Evolutionary conservation across 2,113 vertebrate species (phyloP).

Genomic region (Oreochromis aureus): DNA sequence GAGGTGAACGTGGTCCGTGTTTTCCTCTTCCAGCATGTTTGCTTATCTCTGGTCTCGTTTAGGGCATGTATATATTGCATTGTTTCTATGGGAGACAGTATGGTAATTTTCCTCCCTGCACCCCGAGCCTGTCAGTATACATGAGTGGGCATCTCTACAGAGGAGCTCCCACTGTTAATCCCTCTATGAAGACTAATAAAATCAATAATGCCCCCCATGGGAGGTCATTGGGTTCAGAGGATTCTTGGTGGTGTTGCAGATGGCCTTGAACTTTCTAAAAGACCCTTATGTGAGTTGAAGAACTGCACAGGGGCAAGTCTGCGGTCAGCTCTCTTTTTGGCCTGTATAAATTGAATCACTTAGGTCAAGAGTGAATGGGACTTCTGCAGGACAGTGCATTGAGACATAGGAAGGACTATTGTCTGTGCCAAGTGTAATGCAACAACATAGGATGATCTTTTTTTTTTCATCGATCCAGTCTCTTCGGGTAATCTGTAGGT

Average conservation of each 20-base stretch:
- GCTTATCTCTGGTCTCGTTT: slow-evolving; percentile 50
- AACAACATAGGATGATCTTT: not conserved
- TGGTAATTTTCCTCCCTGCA: slow-evolving; percentile 35
- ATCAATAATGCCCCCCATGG: slow-evolving; percentile 46
- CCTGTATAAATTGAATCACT: not conserved
- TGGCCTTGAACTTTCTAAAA: slow-evolving; percentile 43
- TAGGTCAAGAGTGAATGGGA: slow-evolving; percentile 1
- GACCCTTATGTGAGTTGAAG: not conserved
- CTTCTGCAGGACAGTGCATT: not conserved
- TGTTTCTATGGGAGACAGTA: slow-evolving; percentile 34
- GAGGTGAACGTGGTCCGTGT: slow-evolving; percentile 47
- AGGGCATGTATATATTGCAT: slow-evolving; percentile 38
- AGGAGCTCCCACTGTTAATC: slow-evolving; percentile 47
- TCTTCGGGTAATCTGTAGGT: not conserved
- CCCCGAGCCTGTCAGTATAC: slow-evolving; percentile 18
- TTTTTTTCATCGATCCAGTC: not conserved
- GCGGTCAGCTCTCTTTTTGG: not conserved
- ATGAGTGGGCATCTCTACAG: slow-evolving; percentile 33
- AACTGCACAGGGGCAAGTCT: not conserved
- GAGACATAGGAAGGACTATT: not conserved
- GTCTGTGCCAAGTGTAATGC: not conserved
- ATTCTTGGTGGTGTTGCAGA: slow-evolving; percentile 1
- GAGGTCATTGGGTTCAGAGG: slow-evolving; percentile 28
- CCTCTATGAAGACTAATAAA: slow-evolving; percentile 54
- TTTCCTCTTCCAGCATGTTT: slow-evolving; percentile 41